These are phyloP conservation scores for Coremacera marginata DNA, from an alignment of 2,888 invertebrate species.

Conservation along the genomic window DNA sequence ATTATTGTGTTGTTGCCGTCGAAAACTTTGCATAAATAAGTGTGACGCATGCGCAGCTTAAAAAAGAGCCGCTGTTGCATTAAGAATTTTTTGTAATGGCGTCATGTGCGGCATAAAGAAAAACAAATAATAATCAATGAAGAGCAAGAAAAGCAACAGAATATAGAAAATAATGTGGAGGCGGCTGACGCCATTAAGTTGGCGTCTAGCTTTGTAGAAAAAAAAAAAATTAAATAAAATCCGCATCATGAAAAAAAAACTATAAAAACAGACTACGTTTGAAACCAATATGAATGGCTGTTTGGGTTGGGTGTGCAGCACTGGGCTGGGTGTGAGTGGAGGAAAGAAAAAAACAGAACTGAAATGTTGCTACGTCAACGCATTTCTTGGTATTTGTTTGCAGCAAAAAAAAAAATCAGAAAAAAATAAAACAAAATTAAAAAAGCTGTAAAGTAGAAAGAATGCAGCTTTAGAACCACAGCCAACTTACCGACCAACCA, in stretches of 20 bases:
- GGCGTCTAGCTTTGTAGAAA: slow-evolving; percentile 1
- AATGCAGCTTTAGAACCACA: slow-evolving; percentile 27
- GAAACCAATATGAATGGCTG: not conserved
- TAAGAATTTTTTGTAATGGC: slow-evolving; percentile 14
- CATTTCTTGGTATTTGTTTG: slow-evolving; percentile 28
- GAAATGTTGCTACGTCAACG: slow-evolving; percentile 24
- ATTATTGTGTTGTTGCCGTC: not conserved
- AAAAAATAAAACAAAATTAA: not conserved
- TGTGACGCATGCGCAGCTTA: slow-evolving; percentile 25
- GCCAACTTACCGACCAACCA: not conserved
- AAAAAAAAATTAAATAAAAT: not conserved
- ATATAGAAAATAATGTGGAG: slow-evolving; percentile 11
- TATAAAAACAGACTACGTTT: not conserved
- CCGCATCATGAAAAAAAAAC: not conserved
- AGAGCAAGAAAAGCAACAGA: not conserved
- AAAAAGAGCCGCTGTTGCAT: not conserved
- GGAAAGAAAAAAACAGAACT: not conserved
- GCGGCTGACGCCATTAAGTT: not conserved
- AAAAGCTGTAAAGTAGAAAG: slow-evolving; percentile 5
- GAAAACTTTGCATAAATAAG: not conserved
- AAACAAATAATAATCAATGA: slow-evolving; percentile 28
- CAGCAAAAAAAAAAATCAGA: slow-evolving; percentile 2
- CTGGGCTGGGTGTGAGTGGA: not conserved
- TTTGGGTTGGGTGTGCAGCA: not conserved
- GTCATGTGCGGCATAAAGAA: not conserved